Evolutionary conservation across 2,888 invertebrate species (phyloP).

Genomic region (Ichneumoninae sp.): DNA sequence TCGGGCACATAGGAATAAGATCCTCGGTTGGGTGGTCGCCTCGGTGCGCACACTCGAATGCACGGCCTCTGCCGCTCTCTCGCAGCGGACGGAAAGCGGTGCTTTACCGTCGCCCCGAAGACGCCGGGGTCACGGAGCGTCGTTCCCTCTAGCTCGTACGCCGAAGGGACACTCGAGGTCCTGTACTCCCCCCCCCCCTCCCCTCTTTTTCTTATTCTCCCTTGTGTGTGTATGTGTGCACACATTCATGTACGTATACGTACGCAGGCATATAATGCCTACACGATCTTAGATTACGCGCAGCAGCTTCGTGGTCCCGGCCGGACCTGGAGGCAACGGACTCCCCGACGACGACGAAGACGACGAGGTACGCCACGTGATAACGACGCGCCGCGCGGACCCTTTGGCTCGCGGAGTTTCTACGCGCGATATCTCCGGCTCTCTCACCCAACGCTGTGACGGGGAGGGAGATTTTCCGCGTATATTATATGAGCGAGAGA

Average conservation of each 20-base stretch:
- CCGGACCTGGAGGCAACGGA: slow-evolving; percentile 60
- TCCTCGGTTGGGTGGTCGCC: slow-evolving; percentile 62
- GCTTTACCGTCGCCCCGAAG: slow-evolving; percentile 63
- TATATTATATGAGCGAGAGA: slow-evolving; percentile 63
- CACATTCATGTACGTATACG: neutral
- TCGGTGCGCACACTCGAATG: slow-evolving; percentile 32
- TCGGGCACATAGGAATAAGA: slow-evolving; percentile 16
- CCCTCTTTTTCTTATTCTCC: slow-evolving; percentile 17
- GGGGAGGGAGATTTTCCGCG: slow-evolving; percentile 64
- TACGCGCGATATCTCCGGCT: slow-evolving; percentile 44
- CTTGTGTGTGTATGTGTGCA: neutral
- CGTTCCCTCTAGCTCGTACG: slow-evolving; percentile 51
- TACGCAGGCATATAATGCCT: slow-evolving; percentile 47
- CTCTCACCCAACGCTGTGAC: slow-evolving; percentile 48
- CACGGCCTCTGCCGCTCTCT: slow-evolving; percentile 28
- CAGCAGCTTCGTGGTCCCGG: slow-evolving; percentile 56
- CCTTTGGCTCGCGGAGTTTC: slow-evolving; percentile 46
- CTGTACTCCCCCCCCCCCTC: slow-evolving; percentile 55
- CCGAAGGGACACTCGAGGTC: slow-evolving; percentile 66
- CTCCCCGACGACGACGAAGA: slow-evolving; percentile 54
- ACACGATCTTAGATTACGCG: slow-evolving; percentile 68
- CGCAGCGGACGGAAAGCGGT: slow-evolving; percentile 58
- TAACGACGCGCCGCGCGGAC: slow-evolving; percentile 62
- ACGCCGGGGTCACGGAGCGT: slow-evolving; percentile 62
- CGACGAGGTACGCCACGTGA: slow-evolving; percentile 56